phyloP scores from a whole-genome alignment of 2,797 vertebrate genomes.

The Scolopax rusticola region DNA sequence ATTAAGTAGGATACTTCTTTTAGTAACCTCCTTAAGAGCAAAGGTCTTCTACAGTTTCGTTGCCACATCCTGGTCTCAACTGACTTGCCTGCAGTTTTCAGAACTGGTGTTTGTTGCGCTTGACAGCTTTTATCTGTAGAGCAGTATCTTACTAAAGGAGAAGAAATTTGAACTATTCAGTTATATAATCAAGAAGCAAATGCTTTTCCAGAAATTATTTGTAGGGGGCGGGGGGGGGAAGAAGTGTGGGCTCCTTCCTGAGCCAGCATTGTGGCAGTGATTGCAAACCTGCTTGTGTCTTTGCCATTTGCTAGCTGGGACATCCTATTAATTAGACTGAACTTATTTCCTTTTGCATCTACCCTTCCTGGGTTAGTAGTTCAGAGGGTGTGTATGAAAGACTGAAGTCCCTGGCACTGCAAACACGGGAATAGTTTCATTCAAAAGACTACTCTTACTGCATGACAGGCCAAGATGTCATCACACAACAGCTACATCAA shows the following conservation, averaged over 20 bases:
- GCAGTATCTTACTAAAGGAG: not conserved
- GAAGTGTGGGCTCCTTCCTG: not conserved
- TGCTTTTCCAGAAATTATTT: not conserved
- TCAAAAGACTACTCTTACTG: not conserved
- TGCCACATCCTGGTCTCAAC: not conserved
- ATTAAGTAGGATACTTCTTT: not conserved
- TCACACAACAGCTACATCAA: not conserved
- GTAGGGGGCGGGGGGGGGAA: not conserved
- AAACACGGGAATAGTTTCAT: not conserved
- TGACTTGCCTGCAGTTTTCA: not conserved
- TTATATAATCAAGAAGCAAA: slow-evolving; percentile 4
- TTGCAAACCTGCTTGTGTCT: not conserved
- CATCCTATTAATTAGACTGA: not conserved
- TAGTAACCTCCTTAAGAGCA: not conserved
- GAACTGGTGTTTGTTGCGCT: not conserved
- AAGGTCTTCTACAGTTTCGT: not conserved
- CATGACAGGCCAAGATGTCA: not conserved
- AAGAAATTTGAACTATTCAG: not conserved
- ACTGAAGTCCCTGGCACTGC: not conserved
- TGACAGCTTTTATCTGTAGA: not conserved
- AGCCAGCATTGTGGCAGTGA: not conserved
- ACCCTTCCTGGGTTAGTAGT: not conserved
- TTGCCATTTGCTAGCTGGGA: not conserved
- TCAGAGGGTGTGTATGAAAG: not conserved
- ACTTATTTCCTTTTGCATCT: not conserved